Conservation (phyloP, 2,888 invertebrate genomes). For the Elysia crispata region DNA sequence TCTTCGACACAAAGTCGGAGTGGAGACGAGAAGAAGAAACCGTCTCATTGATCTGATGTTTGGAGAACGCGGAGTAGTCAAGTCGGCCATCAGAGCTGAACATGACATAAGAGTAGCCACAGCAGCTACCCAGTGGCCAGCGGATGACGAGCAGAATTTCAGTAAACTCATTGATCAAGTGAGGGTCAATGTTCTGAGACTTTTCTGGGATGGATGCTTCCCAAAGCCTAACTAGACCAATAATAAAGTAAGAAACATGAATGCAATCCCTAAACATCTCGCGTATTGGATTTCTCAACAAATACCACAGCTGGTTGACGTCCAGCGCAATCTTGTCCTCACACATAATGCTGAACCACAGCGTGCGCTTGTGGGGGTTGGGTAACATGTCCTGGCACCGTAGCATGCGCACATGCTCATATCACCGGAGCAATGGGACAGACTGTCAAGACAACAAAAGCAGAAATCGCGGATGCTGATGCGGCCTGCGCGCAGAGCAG, state of each 20-base stretch:
- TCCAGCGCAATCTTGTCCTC: conserved; percentile 20
- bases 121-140: conserved; percentile 20
- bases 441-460: conserved; percentile 20
- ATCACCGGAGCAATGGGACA: conserved; percentile 16
- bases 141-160: conserved; percentile 11
- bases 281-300: conserved; percentile 12
- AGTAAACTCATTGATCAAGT: neutral
- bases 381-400: no score
- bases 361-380: conserved; percentile 19
- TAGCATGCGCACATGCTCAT: conserved; percentile 21
- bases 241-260: neutral
- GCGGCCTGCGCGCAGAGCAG: neutral
- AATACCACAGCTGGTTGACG: conserved; percentile 18
- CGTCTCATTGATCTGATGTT: no score
- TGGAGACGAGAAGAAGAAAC: neutral
- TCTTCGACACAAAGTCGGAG: neutral
- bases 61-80: neutral
- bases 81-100: conserved; percentile 12
- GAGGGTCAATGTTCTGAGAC: conserved; percentile 11
- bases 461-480: no score
- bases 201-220: conserved; percentile 22
- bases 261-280: conserved; percentile 15
- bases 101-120: conserved; percentile 26
- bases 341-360: conserved; percentile 18
- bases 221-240: no score